Evolutionary conservation across 1,140 invertebrate species (phyloP).

Genomic region (honey bee (Apis mellifera)): Amel_HAv3.1 CM009946.2:5007001-5007500

Average conservation of each 20-base stretch:
- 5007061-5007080: too few species aligned
- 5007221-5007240: background rate
- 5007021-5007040: too few species aligned
- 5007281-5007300: conserved; percentile 31
- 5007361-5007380: background rate
- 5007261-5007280: background rate
- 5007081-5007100: too few species aligned
- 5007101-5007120: too few species aligned
- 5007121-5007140: too few species aligned
- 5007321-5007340: background rate
- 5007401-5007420: background rate
- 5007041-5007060: too few species aligned
- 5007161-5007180: too few species aligned
- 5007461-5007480: background rate
- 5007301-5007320: background rate
- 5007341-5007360: conserved; percentile 20
- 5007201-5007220: background rate
- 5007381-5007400: background rate
- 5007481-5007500: background rate
- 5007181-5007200: conserved; percentile 6
- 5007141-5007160: too few species aligned
- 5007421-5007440: background rate
- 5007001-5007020: too few species aligned
- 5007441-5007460: too few species aligned
- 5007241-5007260: background rate